These are phyloP conservation scores for Phymorhynchus buccinoides DNA, from an alignment of 1,140 invertebrate species.

Conservation along the genomic window DNA sequence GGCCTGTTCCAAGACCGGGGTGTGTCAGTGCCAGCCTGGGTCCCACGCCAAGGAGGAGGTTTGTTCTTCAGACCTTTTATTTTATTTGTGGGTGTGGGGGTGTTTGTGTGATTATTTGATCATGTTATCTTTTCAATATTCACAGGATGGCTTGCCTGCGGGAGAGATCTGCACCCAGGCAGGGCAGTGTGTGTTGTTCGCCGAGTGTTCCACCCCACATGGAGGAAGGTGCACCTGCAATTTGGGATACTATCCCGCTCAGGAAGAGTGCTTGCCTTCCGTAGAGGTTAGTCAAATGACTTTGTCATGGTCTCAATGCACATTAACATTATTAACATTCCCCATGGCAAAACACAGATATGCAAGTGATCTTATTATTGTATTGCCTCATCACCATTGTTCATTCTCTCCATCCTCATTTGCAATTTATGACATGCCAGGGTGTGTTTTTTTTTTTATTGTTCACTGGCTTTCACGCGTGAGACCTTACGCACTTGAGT, in stretches of 20 bases:
- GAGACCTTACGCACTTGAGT: too few relatives aligned
- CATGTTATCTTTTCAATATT: not conserved
- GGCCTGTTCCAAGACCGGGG: conserved; percentile 19
- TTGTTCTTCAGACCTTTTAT: too few relatives aligned
- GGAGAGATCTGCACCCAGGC: conserved; percentile 29
- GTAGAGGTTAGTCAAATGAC: conserved; percentile 22
- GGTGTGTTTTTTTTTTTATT: too few relatives aligned
- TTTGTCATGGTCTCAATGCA: too few relatives aligned
- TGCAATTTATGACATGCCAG: too few relatives aligned
- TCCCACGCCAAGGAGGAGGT: conserved; percentile 17
- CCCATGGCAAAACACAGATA: too few relatives aligned
- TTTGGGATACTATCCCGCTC: conserved; percentile 32
- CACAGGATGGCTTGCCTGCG: conserved; percentile 15
- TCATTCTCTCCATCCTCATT: too few relatives aligned
- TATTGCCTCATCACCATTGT: too few relatives aligned
- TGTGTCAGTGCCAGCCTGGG: conserved; percentile 32
- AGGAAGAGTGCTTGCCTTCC: conserved; percentile 32
- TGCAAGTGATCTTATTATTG: too few relatives aligned
- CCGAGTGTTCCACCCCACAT: conserved; percentile 38
- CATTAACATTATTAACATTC: too few relatives aligned
- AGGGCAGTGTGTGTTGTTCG: conserved; percentile 38
- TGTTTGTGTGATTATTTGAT: too few relatives aligned
- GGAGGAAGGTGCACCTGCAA: conserved; percentile 41
- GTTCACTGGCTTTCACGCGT: too few relatives aligned
- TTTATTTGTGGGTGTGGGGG: not conserved